Conservation (phyloP, 2,113 vertebrate genomes). For the Rafetus swinhoei region DNA sequence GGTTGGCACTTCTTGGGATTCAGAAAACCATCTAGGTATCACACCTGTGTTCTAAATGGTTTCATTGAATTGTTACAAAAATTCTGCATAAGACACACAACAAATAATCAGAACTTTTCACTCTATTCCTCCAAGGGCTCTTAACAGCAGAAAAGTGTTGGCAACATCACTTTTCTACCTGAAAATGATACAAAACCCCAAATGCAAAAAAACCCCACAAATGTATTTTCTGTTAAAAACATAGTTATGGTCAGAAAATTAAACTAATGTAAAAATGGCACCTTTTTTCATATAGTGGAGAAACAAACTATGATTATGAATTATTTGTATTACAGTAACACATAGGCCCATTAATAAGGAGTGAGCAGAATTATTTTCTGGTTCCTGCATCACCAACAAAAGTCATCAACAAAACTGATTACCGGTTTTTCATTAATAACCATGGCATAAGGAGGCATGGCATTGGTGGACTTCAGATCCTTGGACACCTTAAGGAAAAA, state of each 20-base stretch:
- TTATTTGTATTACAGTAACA: not conserved
- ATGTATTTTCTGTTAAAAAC: not conserved
- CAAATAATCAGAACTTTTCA: slow-evolving; percentile 52
- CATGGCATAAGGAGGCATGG: not conserved
- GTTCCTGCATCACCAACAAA: not conserved
- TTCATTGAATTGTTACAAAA: slow-evolving; percentile 61
- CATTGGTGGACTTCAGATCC: not conserved
- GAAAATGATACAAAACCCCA: slow-evolving; percentile 46
- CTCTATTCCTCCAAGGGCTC: slow-evolving; percentile 24
- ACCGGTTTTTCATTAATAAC: not conserved
- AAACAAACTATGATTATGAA: not conserved
- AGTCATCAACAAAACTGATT: not conserved
- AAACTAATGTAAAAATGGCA: slow-evolving; percentile 52
- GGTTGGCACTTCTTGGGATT: not conserved
- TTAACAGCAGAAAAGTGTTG: slow-evolving; percentile 22
- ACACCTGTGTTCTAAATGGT: slow-evolving; percentile 45
- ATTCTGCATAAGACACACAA: slow-evolving; percentile 55
- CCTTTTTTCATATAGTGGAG: slow-evolving; percentile 20
- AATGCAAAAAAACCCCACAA: not conserved
- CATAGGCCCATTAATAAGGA: not conserved
- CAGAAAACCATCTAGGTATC: not conserved
- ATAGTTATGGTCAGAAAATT: slow-evolving; percentile 9
- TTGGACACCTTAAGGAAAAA: not conserved
- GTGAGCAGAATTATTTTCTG: not conserved
- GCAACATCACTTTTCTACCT: slow-evolving; percentile 58